A percentile compares a stretch with the other conserved stretches of the same genome.
Evolutionary conservation across 92 coral and sea anemone species (phyloP).

Genomic region (Chrysogorgia sp.): DNA sequence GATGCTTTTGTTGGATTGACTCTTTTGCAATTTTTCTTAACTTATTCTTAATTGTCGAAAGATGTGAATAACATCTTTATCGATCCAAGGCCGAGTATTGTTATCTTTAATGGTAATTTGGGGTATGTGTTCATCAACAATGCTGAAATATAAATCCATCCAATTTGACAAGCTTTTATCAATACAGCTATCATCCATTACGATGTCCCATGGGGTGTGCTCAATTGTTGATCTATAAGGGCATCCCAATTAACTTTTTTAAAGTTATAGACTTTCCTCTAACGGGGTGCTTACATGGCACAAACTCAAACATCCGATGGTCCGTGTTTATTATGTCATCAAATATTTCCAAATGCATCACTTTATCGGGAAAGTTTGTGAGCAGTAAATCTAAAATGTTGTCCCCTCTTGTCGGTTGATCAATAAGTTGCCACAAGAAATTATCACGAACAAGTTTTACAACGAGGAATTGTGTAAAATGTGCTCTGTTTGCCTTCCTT

Average conservation of each 20-base stretch:
- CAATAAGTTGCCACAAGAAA: constrained; percentile 43
- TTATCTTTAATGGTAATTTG: too few species aligned
- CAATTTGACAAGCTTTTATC: constrained; percentile 29
- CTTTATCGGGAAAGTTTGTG: constrained; percentile 43
- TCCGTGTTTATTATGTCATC: too few species aligned
- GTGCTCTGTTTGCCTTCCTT: constrained; percentile 8
- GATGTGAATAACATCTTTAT: too few species aligned
- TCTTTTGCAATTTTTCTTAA: too few species aligned
- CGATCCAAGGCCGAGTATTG: too few species aligned
- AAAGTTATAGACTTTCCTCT: constrained; percentile 33
- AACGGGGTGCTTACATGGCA: constrained; percentile 10
- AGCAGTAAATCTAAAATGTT: constrained; percentile 51
- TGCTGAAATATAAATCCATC: constrained; percentile 26
- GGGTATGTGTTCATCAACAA: constrained; percentile 24
- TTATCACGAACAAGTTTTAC: constrained; percentile 30
- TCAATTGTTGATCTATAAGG: constrained; percentile 33
- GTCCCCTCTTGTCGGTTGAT: constrained; percentile 55
- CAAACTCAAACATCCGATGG: constrained; percentile 26
- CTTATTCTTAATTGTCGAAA: too few species aligned
- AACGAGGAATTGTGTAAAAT: constrained; percentile 26
- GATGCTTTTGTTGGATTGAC: too few species aligned
- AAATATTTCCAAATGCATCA: constrained; percentile 20
- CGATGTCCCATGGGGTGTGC: constrained; percentile 36
- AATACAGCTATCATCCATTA: constrained; percentile 30
- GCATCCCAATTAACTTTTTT: constrained; percentile 43